These are phyloP conservation scores for Steinernema hermaphroditum DNA, from an alignment of 2,888 invertebrate species.

Conservation along the genomic window DNA sequence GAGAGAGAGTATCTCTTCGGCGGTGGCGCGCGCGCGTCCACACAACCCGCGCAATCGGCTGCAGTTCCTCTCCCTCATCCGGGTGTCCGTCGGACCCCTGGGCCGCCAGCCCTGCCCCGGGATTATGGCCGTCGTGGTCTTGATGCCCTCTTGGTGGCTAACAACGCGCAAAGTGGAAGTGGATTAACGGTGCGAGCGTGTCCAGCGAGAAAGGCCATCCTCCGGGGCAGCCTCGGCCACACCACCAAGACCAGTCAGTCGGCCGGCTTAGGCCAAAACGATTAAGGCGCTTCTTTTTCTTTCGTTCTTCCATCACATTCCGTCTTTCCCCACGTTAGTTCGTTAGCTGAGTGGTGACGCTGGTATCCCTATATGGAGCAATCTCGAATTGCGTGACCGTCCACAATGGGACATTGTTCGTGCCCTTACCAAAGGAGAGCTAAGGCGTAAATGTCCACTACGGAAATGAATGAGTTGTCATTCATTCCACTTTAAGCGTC, in stretches of 20 bases:
- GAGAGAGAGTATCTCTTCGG: not conserved
- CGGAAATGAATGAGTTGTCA: constrained; percentile 15
- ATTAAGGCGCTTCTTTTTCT: constrained; percentile 5
- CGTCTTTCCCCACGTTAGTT: too few species aligned
- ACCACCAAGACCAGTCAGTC: not conserved
- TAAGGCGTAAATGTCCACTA: not conserved
- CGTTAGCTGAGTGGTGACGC: too few species aligned
- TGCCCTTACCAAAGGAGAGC: not conserved
- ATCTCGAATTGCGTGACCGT: constrained; percentile 18
- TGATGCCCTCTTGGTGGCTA: constrained; percentile 29
- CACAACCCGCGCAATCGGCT: not conserved
- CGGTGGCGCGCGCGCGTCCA: not conserved
- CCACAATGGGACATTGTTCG: not conserved
- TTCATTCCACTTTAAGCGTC: too few species aligned
- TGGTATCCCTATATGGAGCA: not conserved
- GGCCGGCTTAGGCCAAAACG: not conserved
- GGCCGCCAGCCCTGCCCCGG: too few species aligned
- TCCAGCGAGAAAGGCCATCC: constrained; percentile 16
- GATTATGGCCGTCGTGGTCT: constrained; percentile 3
- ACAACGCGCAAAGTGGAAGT: constrained; percentile 28
- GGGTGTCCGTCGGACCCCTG: not conserved
- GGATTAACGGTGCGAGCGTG: constrained; percentile 26
- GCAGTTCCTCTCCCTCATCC: not conserved
- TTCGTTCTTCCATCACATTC: not conserved
- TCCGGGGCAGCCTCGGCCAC: constrained; percentile 2